phyloP scores from a whole-genome alignment of 2,113 vertebrate species.

The Stercorarius parasiticus region DNA sequence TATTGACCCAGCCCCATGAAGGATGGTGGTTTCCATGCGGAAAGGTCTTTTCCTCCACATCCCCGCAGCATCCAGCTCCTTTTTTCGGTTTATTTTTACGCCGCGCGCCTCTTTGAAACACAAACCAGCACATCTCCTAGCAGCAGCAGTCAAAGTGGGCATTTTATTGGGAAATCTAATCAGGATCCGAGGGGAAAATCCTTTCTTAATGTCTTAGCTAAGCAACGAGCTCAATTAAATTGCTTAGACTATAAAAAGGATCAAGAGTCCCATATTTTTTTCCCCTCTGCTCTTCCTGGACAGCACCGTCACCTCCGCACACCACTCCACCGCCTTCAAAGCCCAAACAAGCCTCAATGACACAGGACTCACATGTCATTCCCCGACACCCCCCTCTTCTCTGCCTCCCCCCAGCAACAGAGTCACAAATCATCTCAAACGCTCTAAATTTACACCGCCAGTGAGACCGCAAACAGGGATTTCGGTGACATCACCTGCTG shows the following conservation, averaged over 20 bases:
- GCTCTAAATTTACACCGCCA: conserved; percentile 33
- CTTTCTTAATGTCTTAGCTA: conserved; percentile 28
- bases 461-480: background rate
- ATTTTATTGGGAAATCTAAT: conserved; percentile 38
- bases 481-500: conserved; percentile 8
- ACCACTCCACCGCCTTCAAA: background rate
- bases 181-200: conserved; percentile 39
- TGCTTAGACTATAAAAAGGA: conserved; percentile 18
- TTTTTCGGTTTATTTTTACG: background rate
- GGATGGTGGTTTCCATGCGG: background rate
- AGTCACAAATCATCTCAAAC: conserved; percentile 51
- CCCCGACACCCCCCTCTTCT: background rate
- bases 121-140: conserved; percentile 4
- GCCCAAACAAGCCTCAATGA: background rate
- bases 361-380: background rate
- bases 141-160: conserved; percentile 23
- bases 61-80: background rate
- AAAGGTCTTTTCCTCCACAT: background rate
- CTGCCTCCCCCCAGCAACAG: conserved; percentile 18
- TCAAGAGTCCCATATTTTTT: background rate
- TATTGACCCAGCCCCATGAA: background rate
- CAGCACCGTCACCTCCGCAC: background rate
- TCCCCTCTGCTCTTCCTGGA: background rate
- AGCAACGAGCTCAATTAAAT: background rate
- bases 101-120: background rate